phyloP scores from a whole-genome alignment of 2,888 invertebrate genomes.

The Ormyrus thymus region DNA sequence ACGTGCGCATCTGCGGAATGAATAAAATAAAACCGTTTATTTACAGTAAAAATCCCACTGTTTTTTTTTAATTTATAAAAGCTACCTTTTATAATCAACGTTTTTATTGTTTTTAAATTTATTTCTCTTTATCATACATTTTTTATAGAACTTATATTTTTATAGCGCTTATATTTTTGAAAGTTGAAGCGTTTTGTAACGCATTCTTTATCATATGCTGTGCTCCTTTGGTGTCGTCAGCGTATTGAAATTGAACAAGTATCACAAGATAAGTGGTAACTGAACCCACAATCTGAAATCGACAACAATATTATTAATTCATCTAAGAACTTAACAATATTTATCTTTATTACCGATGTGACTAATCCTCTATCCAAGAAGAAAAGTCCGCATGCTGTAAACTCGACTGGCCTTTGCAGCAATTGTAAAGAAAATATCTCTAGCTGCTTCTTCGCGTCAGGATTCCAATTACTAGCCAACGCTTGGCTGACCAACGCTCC shows the following conservation, averaged over 20 bases:
- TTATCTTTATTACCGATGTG: conserved; percentile 75
- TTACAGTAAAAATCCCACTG: conserved; percentile 46
- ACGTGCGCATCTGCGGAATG: conserved; percentile 58
- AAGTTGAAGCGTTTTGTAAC: conserved; percentile 62
- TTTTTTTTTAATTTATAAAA: conserved; percentile 27
- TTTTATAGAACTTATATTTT: conserved; percentile 25
- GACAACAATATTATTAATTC: conserved; percentile 8
- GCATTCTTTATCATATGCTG: conserved; percentile 64
- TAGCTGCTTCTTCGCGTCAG: conserved; percentile 75
- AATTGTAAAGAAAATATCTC: conserved; percentile 79
- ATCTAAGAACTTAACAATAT: neutral
- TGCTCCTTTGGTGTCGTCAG: conserved; percentile 72
- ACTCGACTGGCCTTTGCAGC: conserved; percentile 77
- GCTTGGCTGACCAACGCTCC: conserved; percentile 76
- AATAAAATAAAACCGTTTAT: conserved; percentile 58
- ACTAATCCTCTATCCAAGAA: conserved; percentile 78
- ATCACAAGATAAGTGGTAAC: conserved; percentile 80
- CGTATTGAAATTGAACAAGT: conserved; percentile 79
- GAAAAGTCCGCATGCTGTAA: conserved; percentile 79
- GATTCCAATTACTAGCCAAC: conserved; percentile 66
- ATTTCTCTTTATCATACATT: neutral
- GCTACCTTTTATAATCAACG: conserved; percentile 5
- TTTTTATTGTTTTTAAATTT: neutral
- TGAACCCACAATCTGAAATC: conserved; percentile 77
- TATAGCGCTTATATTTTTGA: conserved; percentile 56